Percentiles rank a stretch among this genome's conserved stretches.
Evolutionary conservation across 2,113 vertebrate species (phyloP).

Genomic region (Philantomba maxwellii): DNA sequence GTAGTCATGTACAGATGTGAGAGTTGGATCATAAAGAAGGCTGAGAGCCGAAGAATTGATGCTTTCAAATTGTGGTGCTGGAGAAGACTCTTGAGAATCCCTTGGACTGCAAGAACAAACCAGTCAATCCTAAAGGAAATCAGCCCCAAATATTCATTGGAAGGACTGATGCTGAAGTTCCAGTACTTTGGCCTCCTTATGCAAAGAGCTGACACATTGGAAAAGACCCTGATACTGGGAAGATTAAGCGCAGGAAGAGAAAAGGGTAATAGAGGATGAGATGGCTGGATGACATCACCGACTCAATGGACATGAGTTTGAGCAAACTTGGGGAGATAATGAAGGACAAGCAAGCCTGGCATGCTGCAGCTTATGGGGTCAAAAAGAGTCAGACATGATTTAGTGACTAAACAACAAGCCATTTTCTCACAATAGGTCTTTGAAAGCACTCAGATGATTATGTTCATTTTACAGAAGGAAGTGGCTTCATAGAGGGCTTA

Average conservation of each 20-base stretch:
- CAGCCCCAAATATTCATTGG: neutral
- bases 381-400: neutral
- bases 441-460: neutral
- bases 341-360: neutral
- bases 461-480: neutral
- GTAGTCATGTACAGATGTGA: neutral
- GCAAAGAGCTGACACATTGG: neutral
- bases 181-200: neutral
- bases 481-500: neutral
- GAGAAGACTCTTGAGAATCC: neutral
- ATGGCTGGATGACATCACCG: neutral
- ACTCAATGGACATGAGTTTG: neutral
- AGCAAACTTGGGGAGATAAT: neutral
- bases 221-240: neutral
- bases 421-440: conserved; percentile 16
- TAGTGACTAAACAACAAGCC: neutral
- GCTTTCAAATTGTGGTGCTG: neutral
- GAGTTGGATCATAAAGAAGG: neutral
- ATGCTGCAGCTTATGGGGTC: neutral
- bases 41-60: neutral
- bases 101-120: neutral
- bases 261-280: neutral
- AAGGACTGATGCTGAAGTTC: neutral
- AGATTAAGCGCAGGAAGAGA: neutral
- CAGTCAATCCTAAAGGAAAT: neutral